Evolutionary conservation across 2,113 vertebrate species (phyloP).

Genomic region (Fregata magnificens): DNA sequence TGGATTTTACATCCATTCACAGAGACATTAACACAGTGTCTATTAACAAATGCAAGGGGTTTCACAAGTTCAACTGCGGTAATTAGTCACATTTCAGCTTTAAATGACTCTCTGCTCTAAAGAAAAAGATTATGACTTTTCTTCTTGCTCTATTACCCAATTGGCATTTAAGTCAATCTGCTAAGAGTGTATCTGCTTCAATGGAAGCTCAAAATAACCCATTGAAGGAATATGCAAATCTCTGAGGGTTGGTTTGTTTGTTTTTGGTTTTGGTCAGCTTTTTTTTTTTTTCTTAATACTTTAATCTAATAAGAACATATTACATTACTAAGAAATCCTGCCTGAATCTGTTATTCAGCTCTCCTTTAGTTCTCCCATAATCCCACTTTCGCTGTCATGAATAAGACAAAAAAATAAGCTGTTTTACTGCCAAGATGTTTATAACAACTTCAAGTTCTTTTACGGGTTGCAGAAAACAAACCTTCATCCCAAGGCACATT

Average conservation of each 20-base stretch:
- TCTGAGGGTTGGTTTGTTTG: not conserved
- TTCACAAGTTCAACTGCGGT: not conserved
- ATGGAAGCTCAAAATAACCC: conserved; percentile 31
- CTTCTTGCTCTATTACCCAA: conserved; percentile 39
- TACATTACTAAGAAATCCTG: not conserved
- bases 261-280: not conserved
- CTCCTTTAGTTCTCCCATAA: not conserved
- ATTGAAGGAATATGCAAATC: conserved; percentile 36
- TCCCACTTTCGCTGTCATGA: not conserved
- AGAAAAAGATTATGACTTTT: conserved; percentile 29
- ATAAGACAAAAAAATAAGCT: not conserved
- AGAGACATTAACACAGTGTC: not conserved
- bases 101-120: not conserved
- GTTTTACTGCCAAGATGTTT: not conserved
- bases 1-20: not conserved
- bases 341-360: not conserved
- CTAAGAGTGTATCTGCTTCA: conserved; percentile 28
- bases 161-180: conserved; percentile 35
- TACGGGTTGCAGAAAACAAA: not conserved
- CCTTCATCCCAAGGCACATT: not conserved
- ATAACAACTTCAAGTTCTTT: not conserved
- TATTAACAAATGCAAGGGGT: conserved; percentile 4
- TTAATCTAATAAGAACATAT: conserved; percentile 27
- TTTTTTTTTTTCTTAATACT: not conserved
- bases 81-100: conserved; percentile 45